phyloP scores from a whole-genome alignment of 2,797 vertebrate genomes.

The Dendrocincla tyrannina region DNA sequence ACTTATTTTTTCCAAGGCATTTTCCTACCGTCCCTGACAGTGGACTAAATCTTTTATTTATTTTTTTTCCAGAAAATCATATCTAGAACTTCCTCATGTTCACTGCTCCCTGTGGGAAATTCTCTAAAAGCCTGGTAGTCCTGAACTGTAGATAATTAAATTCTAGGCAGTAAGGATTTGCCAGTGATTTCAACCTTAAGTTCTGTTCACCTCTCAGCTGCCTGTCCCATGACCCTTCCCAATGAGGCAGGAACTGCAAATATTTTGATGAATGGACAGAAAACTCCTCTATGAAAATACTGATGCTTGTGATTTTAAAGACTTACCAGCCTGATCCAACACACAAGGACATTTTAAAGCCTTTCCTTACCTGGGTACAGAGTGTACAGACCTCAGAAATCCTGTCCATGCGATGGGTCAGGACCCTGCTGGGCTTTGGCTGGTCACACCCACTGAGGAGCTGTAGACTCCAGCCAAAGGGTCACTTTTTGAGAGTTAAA shows the following conservation, averaged over 20 bases:
- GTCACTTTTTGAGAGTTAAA: neutral
- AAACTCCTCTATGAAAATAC: neutral
- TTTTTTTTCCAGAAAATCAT: neutral
- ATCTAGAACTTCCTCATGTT: neutral
- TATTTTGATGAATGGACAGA: neutral
- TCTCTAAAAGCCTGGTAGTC: neutral
- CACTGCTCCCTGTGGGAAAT: neutral
- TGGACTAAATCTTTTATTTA: neutral
- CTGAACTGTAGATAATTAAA: neutral
- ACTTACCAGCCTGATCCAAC: neutral
- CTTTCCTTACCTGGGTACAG: neutral
- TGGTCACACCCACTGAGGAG: neutral
- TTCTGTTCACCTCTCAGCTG: neutral
- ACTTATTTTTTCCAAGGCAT: neutral
- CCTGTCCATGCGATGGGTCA: neutral
- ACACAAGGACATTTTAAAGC: neutral
- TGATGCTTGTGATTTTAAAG: neutral
- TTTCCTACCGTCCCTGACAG: neutral
- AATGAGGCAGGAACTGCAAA: neutral
- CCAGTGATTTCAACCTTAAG: neutral
- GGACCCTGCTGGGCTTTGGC: neutral
- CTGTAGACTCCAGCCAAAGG: neutral
- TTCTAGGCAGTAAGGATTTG: neutral
- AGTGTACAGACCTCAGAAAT: neutral
- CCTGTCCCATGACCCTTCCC: neutral